Conservation (phyloP, 2,797 vertebrate species). For the Smutsia gigantea region DNA sequence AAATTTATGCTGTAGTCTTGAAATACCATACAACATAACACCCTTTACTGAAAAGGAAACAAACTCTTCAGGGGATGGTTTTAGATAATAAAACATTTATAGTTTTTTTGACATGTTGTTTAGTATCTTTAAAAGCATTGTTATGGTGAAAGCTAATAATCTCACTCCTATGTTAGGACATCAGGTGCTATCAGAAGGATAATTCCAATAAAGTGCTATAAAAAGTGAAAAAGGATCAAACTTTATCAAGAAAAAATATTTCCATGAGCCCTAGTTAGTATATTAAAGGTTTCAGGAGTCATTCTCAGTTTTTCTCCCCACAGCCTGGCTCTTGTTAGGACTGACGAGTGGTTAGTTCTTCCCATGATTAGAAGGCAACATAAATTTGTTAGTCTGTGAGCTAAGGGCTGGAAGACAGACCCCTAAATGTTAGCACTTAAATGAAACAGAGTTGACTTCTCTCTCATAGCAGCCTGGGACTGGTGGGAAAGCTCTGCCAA, state of each 20-base stretch:
- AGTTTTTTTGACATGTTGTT: slow-evolving; percentile 39
- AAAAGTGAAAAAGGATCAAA: neutral
- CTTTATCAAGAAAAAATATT: neutral
- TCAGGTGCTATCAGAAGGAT: neutral
- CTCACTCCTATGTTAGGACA: neutral
- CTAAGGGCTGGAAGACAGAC: neutral
- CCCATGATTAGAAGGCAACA: neutral
- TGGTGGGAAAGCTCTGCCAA: neutral
- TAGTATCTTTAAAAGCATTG: neutral
- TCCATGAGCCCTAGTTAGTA: neutral
- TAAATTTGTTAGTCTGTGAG: neutral
- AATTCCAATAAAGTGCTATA: slow-evolving; percentile 26
- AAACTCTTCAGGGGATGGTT: neutral
- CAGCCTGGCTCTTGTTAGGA: neutral
- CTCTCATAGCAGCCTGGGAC: neutral
- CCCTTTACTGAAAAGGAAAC: neutral
- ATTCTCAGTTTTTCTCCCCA: neutral
- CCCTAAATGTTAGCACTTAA: neutral
- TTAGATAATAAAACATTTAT: slow-evolving; percentile 13
- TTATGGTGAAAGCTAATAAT: slow-evolving; percentile 42
- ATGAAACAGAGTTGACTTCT: neutral
- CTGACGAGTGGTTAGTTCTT: neutral
- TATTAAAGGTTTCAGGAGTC: neutral
- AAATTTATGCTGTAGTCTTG: neutral
- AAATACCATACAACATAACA: neutral